phyloP scores from a whole-genome alignment of 2,797 vertebrate genomes.

The Rhinatrema bivittatum region DNA sequence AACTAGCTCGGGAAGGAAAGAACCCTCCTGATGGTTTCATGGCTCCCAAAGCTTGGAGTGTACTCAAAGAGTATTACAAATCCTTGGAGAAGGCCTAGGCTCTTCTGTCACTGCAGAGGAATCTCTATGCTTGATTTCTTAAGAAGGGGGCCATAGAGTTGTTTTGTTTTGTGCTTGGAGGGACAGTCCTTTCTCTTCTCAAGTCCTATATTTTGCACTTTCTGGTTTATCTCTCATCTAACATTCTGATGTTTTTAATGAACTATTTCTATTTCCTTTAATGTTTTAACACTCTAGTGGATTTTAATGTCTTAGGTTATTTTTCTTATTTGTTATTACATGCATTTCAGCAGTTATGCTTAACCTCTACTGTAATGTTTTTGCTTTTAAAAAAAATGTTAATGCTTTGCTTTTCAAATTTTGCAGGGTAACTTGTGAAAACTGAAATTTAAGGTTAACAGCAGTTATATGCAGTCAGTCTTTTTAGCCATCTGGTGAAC shows the following conservation, averaged over 20 bases:
- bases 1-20: slow-evolving; percentile 85
- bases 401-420: slow-evolving; percentile 16
- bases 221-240: too few relatives aligned
- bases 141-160: slow-evolving; percentile 64
- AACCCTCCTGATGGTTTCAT: slow-evolving; percentile 96
- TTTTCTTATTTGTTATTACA: too few relatives aligned
- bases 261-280: slow-evolving; percentile 40
- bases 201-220: slow-evolving; percentile 43
- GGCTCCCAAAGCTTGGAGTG: slow-evolving; percentile 87
- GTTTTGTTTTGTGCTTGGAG: slow-evolving; percentile 45
- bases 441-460: slow-evolving; percentile 11
- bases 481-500: slow-evolving; percentile 17
- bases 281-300: slow-evolving; percentile 41
- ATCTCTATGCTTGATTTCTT: slow-evolving; percentile 36
- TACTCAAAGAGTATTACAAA: slow-evolving; percentile 91
- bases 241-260: slow-evolving; percentile 53
- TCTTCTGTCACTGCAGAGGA: slow-evolving; percentile 34
- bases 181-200: slow-evolving; percentile 31
- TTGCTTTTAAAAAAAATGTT: slow-evolving; percentile 15
- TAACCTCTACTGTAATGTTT: slow-evolving; percentile 29
- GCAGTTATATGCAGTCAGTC: slow-evolving; percentile 24
- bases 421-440: slow-evolving; percentile 17
- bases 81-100: slow-evolving; percentile 82
- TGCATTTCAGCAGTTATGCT: slow-evolving; percentile 31
- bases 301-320: slow-evolving; percentile 46